A percentile compares a stretch with the other conserved stretches of the same genome.
These are phyloP conservation scores for Catharus ustulatus DNA, from an alignment of 2,797 vertebrate genomes.

Conservation along the genomic window DNA sequence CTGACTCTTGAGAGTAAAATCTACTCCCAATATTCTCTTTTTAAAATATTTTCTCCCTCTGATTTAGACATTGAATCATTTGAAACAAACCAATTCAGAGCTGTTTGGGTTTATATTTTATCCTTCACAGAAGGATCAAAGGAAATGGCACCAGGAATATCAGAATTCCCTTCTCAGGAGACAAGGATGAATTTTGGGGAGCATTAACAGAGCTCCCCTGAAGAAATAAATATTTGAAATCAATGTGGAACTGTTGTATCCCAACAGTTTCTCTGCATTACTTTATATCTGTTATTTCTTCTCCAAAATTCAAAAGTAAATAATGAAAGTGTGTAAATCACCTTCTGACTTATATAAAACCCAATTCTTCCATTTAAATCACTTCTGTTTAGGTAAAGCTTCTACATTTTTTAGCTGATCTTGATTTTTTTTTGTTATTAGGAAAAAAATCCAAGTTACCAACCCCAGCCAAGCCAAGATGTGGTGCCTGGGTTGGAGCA, in stretches of 20 bases:
- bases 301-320: neutral
- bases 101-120: neutral
- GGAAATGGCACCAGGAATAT: neutral
- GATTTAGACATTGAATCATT: neutral
- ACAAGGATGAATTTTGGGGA: neutral
- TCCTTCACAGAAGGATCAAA: neutral
- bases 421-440: neutral
- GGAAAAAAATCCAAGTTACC: neutral
- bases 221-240: neutral
- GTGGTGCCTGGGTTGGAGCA: neutral
- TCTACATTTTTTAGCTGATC: neutral
- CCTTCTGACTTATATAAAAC: neutral
- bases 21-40: neutral
- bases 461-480: neutral
- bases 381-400: neutral
- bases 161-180: neutral
- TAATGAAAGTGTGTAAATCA: neutral
- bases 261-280: neutral
- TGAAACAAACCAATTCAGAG: neutral
- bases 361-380: neutral
- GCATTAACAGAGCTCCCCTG: neutral
- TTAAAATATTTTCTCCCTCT: fast-evolving
- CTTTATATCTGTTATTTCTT: neutral
- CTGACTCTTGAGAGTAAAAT: neutral
- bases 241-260: neutral